Evolutionary conservation across 2,113 vertebrate species (phyloP).

Genomic region (Paraplagusia blochii): DNA sequence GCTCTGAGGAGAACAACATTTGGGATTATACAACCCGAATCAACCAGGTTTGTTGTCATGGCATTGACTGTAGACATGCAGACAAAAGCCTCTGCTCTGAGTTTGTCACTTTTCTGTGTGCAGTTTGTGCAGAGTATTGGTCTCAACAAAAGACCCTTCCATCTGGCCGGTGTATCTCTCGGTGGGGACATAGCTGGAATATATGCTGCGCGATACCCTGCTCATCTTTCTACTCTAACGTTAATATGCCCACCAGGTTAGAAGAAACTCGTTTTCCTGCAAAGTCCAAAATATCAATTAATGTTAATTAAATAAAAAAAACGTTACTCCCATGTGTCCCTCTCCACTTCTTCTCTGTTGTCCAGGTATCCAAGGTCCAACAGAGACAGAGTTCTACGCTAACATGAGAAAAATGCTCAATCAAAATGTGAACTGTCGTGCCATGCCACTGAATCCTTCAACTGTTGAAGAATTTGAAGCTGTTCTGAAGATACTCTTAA

Average conservation of each 20-base stretch:
- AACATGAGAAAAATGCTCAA: conserved; percentile 75
- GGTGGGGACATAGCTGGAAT: conserved; percentile 56
- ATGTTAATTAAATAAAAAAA: neutral
- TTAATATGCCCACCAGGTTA: conserved; percentile 66
- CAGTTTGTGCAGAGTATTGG: conserved; percentile 65
- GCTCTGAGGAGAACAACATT: no score
- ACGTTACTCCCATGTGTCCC: no score
- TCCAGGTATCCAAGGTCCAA: conserved; percentile 81
- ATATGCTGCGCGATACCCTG: conserved; percentile 43
- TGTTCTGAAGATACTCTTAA: conserved; percentile 89
- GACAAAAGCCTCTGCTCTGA: no score
- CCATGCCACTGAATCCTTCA: conserved; percentile 86
- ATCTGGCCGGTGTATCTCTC: conserved; percentile 61
- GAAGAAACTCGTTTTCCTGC: no score
- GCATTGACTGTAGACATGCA: no score
- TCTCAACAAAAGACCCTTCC: conserved; percentile 53
- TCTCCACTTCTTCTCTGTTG: neutral
- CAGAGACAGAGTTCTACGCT: conserved; percentile 79
- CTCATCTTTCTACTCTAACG: conserved; percentile 37
- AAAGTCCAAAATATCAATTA: no score
- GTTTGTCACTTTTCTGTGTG: neutral
- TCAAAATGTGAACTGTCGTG: conserved; percentile 46
- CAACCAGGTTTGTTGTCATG: no score
- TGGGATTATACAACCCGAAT: no score
- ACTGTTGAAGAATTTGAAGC: conserved; percentile 82